Percentiles rank a stretch among this genome's conserved stretches.
These are phyloP conservation scores for Macroglossus sobrinus DNA, from an alignment of 2,113 vertebrate species.

Conservation along the genomic window DNA sequence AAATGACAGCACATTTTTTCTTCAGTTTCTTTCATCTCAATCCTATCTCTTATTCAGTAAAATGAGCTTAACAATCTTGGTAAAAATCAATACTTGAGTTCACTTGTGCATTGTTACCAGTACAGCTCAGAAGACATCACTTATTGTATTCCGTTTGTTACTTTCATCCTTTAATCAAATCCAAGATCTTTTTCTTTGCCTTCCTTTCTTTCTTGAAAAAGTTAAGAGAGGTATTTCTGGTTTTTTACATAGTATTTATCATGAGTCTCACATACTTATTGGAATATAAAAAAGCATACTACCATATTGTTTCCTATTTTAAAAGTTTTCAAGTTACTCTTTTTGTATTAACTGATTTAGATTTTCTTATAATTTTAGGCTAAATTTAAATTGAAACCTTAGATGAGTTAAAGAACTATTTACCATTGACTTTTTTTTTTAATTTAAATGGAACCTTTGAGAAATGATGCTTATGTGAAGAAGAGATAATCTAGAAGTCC, in stretches of 20 bases:
- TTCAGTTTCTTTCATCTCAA: slow-evolving; percentile 12
- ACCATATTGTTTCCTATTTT: neutral
- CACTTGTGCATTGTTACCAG: neutral
- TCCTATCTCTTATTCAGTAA: neutral
- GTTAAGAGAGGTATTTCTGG: neutral
- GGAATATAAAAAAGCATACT: neutral
- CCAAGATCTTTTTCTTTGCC: neutral
- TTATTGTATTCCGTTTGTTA: neutral
- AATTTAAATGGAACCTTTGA: neutral
- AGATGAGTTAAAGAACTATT: neutral
- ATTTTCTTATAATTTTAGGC: slow-evolving; percentile 14
- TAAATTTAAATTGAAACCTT: slow-evolving; percentile 10
- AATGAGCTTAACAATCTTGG: neutral
- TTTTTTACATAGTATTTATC: neutral
- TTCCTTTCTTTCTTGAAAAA: neutral
- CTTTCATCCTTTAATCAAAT: neutral
- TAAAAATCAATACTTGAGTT: neutral
- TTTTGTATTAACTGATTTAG: neutral
- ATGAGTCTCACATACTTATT: neutral
- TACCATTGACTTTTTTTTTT: neutral
- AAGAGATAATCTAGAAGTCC: neutral
- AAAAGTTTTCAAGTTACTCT: neutral
- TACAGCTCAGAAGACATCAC: neutral
- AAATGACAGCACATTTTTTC: neutral
- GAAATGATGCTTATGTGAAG: slow-evolving; percentile 23